Evolutionary conservation across 35 echinoderm and acorn worm species (phyloP).

Genomic region (Apostichopus japonicus): DNA sequence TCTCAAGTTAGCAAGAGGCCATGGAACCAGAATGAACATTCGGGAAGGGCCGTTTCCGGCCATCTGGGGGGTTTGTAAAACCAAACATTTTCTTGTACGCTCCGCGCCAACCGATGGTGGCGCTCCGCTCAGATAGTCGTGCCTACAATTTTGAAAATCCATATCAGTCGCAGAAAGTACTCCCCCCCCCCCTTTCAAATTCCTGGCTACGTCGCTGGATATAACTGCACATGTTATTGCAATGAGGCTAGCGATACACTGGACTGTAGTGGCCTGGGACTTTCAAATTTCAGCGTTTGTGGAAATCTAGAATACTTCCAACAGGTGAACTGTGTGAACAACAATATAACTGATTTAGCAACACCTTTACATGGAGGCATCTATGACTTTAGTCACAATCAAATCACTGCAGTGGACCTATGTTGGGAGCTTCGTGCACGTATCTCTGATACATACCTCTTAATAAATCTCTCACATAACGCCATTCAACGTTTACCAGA

Average conservation of each 20-base stretch:
- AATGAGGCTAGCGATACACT: background rate
- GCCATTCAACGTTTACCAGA: background rate
- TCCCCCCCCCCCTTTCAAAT: too few species aligned
- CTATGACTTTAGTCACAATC: background rate
- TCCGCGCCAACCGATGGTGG: too few species aligned
- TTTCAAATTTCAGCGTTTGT: background rate
- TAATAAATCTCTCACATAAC: background rate
- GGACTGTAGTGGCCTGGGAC: background rate
- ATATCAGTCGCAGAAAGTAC: too few species aligned
- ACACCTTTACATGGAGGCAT: background rate
- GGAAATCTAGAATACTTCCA: background rate
- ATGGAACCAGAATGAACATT: too few species aligned
- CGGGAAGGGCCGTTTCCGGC: too few species aligned
- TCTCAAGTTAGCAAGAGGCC: too few species aligned
- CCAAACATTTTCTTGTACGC: too few species aligned
- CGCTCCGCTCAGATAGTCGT: too few species aligned
- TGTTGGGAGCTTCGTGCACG: background rate
- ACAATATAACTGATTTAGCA: background rate
- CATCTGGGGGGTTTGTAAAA: too few species aligned
- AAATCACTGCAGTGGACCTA: background rate
- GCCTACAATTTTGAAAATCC: too few species aligned
- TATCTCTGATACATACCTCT: background rate
- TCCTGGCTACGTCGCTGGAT: too few species aligned
- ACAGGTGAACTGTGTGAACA: background rate
- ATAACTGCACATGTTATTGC: background rate